Conservation (phyloP, 2,888 invertebrate species). For the Nezara viridula region DNA sequence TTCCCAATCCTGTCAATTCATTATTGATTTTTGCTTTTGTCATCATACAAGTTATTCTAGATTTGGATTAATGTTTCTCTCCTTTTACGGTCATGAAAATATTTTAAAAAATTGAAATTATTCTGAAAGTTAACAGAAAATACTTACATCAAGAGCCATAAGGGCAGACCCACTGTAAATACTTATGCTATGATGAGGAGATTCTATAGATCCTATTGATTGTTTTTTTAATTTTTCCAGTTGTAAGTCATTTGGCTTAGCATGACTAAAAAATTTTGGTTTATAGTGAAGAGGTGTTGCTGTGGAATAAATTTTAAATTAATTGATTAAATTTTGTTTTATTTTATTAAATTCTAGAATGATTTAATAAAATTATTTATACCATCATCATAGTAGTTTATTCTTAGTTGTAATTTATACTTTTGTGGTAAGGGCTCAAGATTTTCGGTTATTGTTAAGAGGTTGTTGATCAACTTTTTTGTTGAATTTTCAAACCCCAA, state of each 20-base stretch:
- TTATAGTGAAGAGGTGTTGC: constrained; percentile 54
- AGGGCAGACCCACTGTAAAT: constrained; percentile 50
- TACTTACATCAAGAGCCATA: constrained; percentile 39
- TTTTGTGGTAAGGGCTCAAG: constrained; percentile 26
- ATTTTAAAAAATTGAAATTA: too few relatives aligned
- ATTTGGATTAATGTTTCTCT: too few relatives aligned
- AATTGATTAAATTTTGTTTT: neutral
- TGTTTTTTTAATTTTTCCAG: constrained; percentile 33
- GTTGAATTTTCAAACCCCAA: constrained; percentile 34
- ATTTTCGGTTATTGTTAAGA: constrained; percentile 54
- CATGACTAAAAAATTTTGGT: constrained; percentile 54
- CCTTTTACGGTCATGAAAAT: too few relatives aligned
- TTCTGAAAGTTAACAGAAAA: neutral
- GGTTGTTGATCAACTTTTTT: constrained; percentile 45
- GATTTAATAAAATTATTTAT: neutral
- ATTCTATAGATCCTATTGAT: constrained; percentile 39
- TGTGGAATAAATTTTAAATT: constrained; percentile 19
- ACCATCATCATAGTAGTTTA: constrained; percentile 59
- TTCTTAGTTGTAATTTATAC: constrained; percentile 46
- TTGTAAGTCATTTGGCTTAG: constrained; percentile 23
- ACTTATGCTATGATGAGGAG: constrained; percentile 43
- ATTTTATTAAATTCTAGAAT: neutral
- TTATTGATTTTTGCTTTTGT: too few relatives aligned
- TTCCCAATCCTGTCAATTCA: too few relatives aligned
- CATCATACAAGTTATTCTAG: too few relatives aligned